Percentiles rank a stretch among this genome's conserved stretches.
Conservation (phyloP, 2,888 invertebrate genomes). For the Andrena bucephala region DNA sequence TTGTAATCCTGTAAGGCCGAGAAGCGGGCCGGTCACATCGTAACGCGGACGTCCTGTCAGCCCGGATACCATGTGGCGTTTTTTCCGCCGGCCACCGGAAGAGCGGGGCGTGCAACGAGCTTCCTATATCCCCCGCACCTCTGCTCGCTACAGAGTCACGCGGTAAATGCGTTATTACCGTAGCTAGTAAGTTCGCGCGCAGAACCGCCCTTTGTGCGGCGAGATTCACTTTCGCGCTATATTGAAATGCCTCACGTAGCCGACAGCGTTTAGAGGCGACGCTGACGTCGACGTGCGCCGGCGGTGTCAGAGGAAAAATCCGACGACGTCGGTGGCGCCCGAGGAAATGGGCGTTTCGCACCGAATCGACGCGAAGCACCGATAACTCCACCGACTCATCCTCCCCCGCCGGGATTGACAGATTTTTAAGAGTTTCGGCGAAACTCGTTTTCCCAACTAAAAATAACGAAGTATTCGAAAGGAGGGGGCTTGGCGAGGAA, state of each 20-base stretch:
- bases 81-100: background rate
- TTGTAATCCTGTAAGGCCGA: conserved; percentile 1
- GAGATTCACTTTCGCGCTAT: conserved; percentile 35
- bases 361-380: conserved; percentile 11
- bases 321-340: background rate
- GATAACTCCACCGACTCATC: background rate
- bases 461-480: background rate
- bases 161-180: conserved; percentile 35
- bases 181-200: conserved; percentile 5
- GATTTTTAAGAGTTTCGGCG: background rate
- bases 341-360: conserved; percentile 15
- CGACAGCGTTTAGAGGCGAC: conserved; percentile 18
- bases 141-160: background rate
- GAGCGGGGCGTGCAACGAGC: background rate
- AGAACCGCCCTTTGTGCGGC: conserved; percentile 27
- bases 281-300: conserved; percentile 21
- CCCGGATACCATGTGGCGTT: background rate
- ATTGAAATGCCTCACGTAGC: conserved; percentile 47
- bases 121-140: background rate
- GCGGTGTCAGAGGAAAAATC: conserved; percentile 33
- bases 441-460: background rate
- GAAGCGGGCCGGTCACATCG: background rate
- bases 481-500: background rate
- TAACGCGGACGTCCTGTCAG: background rate
- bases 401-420: background rate